phyloP scores from a whole-genome alignment of 2,113 vertebrate species.

The Hippotragus niger region DNA sequence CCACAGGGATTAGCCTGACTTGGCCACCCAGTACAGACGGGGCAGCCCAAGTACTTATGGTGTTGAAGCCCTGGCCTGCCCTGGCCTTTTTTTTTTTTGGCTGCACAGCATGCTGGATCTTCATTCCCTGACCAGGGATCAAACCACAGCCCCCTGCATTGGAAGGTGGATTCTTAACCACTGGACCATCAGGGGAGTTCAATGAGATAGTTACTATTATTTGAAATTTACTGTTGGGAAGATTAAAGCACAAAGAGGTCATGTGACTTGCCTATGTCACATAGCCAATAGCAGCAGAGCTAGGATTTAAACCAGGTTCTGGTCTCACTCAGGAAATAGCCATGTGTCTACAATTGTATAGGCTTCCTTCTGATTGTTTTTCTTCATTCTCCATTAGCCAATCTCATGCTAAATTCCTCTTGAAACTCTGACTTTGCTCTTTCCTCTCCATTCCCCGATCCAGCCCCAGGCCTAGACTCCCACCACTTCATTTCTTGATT shows the following conservation, averaged over 20 bases:
- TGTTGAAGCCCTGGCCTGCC: background rate
- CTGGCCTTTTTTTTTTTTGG: background rate
- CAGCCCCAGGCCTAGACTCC: background rate
- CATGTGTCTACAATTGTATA: background rate
- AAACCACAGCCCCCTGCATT: background rate
- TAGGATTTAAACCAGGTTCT: background rate
- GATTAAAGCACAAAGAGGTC: background rate
- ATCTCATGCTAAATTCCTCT: background rate
- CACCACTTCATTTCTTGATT: background rate
- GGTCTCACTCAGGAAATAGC: background rate
- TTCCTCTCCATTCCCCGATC: background rate
- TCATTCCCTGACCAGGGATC: background rate
- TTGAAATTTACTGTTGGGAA: background rate
- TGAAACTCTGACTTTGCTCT: background rate
- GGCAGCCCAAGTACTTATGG: background rate
- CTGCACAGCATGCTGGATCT: background rate
- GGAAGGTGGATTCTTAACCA: background rate
- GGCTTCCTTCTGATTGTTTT: background rate
- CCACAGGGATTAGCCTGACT: background rate
- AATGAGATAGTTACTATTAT: background rate
- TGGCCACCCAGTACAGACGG: background rate
- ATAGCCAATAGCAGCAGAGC: background rate
- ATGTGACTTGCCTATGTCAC: background rate
- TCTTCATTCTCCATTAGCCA: background rate
- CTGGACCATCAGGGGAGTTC: background rate